These are phyloP conservation scores for Cyclina sinensis DNA, from an alignment of 1,140 invertebrate species.

Conservation along the genomic window DNA sequence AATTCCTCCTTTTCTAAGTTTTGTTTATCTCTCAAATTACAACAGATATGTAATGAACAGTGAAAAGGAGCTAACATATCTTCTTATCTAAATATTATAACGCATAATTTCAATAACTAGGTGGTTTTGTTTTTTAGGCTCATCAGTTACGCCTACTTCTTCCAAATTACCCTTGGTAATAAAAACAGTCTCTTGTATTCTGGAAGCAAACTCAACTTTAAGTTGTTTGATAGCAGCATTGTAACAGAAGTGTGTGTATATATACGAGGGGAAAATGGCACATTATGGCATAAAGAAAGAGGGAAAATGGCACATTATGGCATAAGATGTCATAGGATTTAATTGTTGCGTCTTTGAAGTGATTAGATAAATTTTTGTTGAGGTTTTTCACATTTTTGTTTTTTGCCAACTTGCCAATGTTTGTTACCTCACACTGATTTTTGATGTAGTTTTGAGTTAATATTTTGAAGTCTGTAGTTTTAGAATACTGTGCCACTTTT, in stretches of 20 bases:
- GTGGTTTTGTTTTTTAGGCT: not conserved
- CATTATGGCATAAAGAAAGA: not conserved
- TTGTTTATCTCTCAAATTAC: too few species aligned
- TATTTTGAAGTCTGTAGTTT: too few species aligned
- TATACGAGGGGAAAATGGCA: not conserved
- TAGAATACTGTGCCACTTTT: too few species aligned
- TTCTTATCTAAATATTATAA: conserved; percentile 10
- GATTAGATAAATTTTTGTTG: too few species aligned
- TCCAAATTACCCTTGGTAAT: conserved; percentile 39
- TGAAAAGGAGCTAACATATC: not conserved
- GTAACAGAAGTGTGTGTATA: not conserved
- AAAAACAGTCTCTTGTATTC: conserved; percentile 26
- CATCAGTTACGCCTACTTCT: conserved; percentile 16
- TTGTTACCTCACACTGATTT: too few species aligned
- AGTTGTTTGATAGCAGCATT: not conserved
- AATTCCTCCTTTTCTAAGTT: too few species aligned
- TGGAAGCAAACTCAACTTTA: not conserved
- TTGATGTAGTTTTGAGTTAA: too few species aligned
- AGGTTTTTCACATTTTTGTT: too few species aligned
- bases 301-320: not conserved
- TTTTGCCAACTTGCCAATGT: too few species aligned
- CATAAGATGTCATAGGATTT: not conserved
- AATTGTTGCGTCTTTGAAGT: too few species aligned
- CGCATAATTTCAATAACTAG: not conserved
- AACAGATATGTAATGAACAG: not conserved